These are phyloP conservation scores for Myiotriccus ornatus DNA, from an alignment of 2,797 vertebrate genomes.

Conservation along the genomic window DNA sequence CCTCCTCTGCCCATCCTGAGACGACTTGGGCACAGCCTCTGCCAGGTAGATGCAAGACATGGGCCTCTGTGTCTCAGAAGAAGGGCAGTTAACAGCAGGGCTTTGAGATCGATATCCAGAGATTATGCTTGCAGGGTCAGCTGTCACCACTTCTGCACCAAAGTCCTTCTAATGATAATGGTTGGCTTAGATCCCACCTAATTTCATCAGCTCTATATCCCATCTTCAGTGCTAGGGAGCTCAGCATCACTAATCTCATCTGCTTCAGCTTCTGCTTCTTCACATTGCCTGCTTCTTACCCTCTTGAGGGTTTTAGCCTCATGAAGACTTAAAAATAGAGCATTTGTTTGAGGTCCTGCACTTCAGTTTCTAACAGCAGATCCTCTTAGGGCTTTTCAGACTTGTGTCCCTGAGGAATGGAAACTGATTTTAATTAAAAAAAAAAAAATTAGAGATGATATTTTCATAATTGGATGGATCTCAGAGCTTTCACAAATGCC, in stretches of 20 bases:
- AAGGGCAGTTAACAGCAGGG: background rate
- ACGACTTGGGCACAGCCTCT: background rate
- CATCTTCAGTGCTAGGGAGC: background rate
- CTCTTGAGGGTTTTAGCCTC: background rate
- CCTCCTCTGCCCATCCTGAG: background rate
- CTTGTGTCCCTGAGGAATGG: background rate
- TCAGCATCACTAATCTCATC: background rate
- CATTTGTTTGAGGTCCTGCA: background rate
- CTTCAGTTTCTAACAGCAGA: background rate
- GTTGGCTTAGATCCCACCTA: background rate
- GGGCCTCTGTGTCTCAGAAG: background rate
- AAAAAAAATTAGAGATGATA: background rate
- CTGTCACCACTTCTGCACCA: background rate
- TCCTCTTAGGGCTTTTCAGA: background rate
- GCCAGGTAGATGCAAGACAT: fast-evolving
- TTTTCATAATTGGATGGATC: background rate
- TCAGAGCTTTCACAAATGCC: background rate
- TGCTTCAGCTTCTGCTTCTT: background rate
- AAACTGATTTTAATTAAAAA: background rate
- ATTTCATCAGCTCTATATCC: background rate
- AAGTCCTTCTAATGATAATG: background rate
- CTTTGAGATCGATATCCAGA: background rate
- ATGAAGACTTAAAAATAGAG: constrained; percentile 10
- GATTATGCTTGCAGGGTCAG: background rate
- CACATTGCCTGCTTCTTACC: background rate